Percentiles rank a stretch among this genome's conserved stretches.
Conservation (phyloP, 2,888 invertebrate species). For the Drosophila antonietae region DNA sequence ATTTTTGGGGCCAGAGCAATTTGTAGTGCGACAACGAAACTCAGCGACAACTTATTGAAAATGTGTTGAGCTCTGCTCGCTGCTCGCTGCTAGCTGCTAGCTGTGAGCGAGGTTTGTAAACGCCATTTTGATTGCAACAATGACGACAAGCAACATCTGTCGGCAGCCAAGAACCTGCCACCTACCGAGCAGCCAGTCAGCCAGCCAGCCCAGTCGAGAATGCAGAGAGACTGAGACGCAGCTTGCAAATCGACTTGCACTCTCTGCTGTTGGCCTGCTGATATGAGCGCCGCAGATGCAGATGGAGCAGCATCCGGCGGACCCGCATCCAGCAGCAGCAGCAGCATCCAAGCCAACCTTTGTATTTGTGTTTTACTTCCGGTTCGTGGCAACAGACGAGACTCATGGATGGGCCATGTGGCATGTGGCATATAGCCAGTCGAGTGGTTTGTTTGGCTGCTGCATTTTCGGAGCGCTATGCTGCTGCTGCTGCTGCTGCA, state of each 20-base stretch:
- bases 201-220: slow-evolving; percentile 14
- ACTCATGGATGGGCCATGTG: slow-evolving; percentile 12
- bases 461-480: slow-evolving; percentile 65
- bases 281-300: slow-evolving; percentile 81
- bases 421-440: slow-evolving; percentile 50
- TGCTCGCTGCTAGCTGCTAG: slow-evolving; percentile 11
- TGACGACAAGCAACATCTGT: slow-evolving; percentile 57
- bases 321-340: slow-evolving; percentile 65
- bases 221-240: slow-evolving; percentile 23
- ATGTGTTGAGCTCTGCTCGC: slow-evolving; percentile 34
- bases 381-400: slow-evolving; percentile 52
- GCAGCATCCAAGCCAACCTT: slow-evolving; percentile 61
- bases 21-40: slow-evolving; percentile 43
- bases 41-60: slow-evolving; percentile 53
- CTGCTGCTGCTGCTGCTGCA: slow-evolving; percentile 41
- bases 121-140: slow-evolving; percentile 67
- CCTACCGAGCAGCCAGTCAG: slow-evolving; percentile 35
- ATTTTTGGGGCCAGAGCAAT: slow-evolving; percentile 60
- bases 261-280: slow-evolving; percentile 80
- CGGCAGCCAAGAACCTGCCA: slow-evolving; percentile 54
- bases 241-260: slow-evolving; percentile 69
- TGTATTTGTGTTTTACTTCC: slow-evolving; percentile 72
- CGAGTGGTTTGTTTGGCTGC: slow-evolving; percentile 73
- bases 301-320: slow-evolving; percentile 80
- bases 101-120: slow-evolving; percentile 34